Evolutionary conservation across 1,140 invertebrate genomes (phyloP).

Genomic region (Rhagoletis zephyria): DNA sequence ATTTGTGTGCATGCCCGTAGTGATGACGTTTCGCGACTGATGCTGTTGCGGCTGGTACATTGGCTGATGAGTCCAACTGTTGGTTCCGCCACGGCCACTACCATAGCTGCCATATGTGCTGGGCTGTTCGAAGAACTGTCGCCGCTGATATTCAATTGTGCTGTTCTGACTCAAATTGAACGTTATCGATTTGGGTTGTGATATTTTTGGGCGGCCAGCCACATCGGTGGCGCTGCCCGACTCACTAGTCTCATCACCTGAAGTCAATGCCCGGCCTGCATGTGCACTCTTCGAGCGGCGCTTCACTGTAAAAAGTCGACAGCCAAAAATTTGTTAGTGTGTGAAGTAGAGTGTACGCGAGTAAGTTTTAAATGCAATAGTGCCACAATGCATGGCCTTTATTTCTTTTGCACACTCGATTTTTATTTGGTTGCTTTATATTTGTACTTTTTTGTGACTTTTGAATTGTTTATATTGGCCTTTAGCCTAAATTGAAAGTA

Average conservation of each 20-base stretch:
- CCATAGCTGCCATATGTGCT: conserved; percentile 59
- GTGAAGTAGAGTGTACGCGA: not conserved
- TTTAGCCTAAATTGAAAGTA: conserved; percentile 49
- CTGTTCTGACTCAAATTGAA: conserved; percentile 72
- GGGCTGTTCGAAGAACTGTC: conserved; percentile 70
- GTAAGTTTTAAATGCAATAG: conserved; percentile 13
- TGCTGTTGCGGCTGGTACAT: conserved; percentile 57
- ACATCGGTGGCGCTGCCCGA: conserved; percentile 42
- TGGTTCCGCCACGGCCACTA: conserved; percentile 50
- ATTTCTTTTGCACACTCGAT: not conserved
- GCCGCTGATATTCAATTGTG: conserved; percentile 70
- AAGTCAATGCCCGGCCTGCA: conserved; percentile 62
- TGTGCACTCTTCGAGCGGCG: conserved; percentile 73
- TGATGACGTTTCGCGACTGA: conserved; percentile 64
- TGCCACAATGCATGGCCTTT: not conserved
- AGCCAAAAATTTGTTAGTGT: conserved; percentile 17
- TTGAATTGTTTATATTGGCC: conserved; percentile 29
- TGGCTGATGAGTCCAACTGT: conserved; percentile 34
- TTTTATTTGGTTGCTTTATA: not conserved
- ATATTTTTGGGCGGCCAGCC: conserved; percentile 65
- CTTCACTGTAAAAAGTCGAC: conserved; percentile 62
- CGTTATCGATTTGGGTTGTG: conserved; percentile 70
- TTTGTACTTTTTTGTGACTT: conserved; percentile 3
- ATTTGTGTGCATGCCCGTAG: conserved; percentile 72
- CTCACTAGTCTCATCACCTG: conserved; percentile 23